Evolutionary conservation across 2,113 vertebrate species (phyloP), one percentile per base, ranked within the genome.

Genomic region (Protobothrops flavoviridis): DNA sequence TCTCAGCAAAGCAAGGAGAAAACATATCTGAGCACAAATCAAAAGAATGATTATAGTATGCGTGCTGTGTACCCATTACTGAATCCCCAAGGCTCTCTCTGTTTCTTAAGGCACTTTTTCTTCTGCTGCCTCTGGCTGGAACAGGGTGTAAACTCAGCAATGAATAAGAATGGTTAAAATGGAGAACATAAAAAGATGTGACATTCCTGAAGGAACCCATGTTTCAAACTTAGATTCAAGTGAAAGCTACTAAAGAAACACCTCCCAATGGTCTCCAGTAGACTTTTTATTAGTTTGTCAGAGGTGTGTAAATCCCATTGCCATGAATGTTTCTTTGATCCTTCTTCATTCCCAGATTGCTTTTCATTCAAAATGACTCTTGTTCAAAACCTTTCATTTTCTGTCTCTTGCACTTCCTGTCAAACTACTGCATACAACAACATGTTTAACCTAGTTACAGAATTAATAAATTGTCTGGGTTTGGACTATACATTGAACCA

Each of bases 11-110:
- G 95, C 93, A 96, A 97, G 96, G 88, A 97, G 94, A 96, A 97
- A 97, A 97, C 81, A 93, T 94, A 97, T 96, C 96, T 95, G 95
- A 97, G 94, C 95, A 97, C 95, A 97, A 97, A 97, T 97, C 96
- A 97, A 96, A 97, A 97, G 95, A 97, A 97, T 96, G 90, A 97
- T 97, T 95, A 96, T 0, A 9, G 91, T 92, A 86, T 0, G n/a
- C 93, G 93, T 0, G 0, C 93, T 96, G 94, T 95, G 94, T 97
- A 95, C 94, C 95, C 94, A 96, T 97, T 97, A 97, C 88, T 0
- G 8, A 96, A 96, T 96, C 93, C 96, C 96, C 95, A 96, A 95
- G 96, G 96, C 91, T 97, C 96, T 94, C 96, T 96, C 95, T 96
- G 95, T 97, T 97, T 97, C 95, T 93, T 96, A 97, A 97, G 96